phyloP scores from a whole-genome alignment of 2,888 invertebrate species.

The Scaptomyza polygonia region DNA sequence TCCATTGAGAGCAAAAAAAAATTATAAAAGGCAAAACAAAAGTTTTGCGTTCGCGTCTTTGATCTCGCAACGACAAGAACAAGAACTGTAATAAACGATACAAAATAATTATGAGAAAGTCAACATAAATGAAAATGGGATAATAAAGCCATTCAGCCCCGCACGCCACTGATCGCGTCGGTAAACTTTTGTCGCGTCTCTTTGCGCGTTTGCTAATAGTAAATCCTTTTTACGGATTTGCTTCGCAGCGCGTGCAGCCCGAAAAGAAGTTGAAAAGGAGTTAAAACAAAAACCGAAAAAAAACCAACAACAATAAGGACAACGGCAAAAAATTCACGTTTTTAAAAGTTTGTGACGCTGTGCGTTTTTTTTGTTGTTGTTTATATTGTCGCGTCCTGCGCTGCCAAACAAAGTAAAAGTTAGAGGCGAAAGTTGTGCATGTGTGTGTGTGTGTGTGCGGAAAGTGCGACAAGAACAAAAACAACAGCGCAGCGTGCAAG shows the following conservation, averaged over 20 bases:
- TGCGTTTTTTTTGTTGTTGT: constrained; percentile 16
- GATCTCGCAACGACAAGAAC: constrained; percentile 21
- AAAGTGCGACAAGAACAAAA: constrained; percentile 62
- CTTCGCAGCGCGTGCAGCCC: constrained; percentile 32
- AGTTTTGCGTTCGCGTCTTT: constrained; percentile 29
- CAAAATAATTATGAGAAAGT: constrained; percentile 51
- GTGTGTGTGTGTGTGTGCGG: constrained; percentile 19
- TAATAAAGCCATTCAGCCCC: constrained; percentile 6
- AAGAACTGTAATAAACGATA: constrained; percentile 25
- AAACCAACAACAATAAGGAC: constrained; percentile 11
- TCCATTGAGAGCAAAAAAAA: background rate
- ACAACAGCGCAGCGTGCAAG: constrained; percentile 56
- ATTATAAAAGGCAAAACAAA: constrained; percentile 18
- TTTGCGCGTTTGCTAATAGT: constrained; percentile 52
- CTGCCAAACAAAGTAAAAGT: constrained; percentile 77
- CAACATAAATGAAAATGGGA: constrained; percentile 24
- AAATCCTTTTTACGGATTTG: constrained; percentile 64
- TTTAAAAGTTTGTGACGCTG: constrained; percentile 50
- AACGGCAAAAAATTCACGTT: constrained; percentile 51
- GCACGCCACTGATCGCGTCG: constrained; percentile 25
- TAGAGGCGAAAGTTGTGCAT: constrained; percentile 70
- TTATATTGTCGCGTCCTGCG: constrained; percentile 44
- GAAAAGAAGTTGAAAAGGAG: constrained; percentile 24
- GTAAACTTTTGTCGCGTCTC: constrained; percentile 50
- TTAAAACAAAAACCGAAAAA: constrained; percentile 6